phyloP scores from a whole-genome alignment of 2,113 vertebrate species.

The Lampris incognitus region DNA sequence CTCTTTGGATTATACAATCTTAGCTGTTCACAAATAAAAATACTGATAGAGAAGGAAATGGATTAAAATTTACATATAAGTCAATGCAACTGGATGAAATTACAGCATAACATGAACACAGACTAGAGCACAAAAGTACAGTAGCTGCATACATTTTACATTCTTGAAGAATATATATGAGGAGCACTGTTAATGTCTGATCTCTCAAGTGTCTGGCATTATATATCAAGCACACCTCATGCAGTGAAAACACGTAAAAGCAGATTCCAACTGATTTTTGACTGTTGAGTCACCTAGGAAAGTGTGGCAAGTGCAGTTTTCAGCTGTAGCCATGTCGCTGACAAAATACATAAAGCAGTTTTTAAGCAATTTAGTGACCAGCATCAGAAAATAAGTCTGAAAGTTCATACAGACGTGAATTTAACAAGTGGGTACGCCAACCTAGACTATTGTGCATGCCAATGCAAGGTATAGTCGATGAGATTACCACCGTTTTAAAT shows the following conservation, averaged over 20 bases:
- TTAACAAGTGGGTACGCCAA: background rate
- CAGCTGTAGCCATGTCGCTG: background rate
- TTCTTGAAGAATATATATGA: constrained; percentile 4
- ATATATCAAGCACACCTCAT: background rate
- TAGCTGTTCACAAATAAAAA: constrained; percentile 35
- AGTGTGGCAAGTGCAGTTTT: background rate
- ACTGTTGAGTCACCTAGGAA: background rate
- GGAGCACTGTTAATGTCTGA: background rate
- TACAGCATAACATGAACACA: constrained; percentile 15
- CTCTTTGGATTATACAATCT: constrained; percentile 61
- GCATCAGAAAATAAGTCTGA: constrained; percentile 28
- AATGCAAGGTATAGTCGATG: too few relatives aligned
- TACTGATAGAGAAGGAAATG: constrained; percentile 5
- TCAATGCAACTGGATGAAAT: constrained; percentile 6
- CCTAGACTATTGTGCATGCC: too few relatives aligned
- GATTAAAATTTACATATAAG: background rate
- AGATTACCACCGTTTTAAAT: background rate
- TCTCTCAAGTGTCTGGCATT: background rate
- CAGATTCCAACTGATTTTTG: background rate
- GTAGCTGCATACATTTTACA: constrained; percentile 3
- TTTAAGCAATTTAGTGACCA: constrained; percentile 10
- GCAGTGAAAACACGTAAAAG: background rate
- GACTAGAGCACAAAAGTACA: background rate
- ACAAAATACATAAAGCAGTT: background rate
- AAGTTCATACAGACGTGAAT: constrained; percentile 14